Conservation (phyloP, 2,797 vertebrate genomes). For the Peromyscus melanophrys region DNA sequence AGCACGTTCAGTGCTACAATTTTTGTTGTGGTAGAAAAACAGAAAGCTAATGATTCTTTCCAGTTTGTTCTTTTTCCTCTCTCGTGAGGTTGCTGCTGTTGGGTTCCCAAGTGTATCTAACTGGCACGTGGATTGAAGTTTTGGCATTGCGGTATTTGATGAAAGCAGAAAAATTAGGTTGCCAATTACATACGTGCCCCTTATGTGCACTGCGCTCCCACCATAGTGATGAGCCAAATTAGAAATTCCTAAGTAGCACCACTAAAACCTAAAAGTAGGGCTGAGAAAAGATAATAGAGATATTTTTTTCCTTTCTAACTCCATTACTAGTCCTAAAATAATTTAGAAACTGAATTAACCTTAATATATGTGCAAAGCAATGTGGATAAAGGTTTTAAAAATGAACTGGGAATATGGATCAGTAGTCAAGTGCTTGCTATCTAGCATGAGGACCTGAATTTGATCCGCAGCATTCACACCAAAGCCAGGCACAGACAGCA, state of each 20-base stretch:
- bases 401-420: background rate
- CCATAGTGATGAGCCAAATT: slow-evolving; percentile 73
- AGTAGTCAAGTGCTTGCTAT: background rate
- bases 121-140: slow-evolving; percentile 81
- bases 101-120: slow-evolving; percentile 79
- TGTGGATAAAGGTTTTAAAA: background rate
- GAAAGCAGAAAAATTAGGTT: slow-evolving; percentile 85
- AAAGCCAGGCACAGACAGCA: background rate
- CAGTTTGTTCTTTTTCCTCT: slow-evolving; percentile 84
- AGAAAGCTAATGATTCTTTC: slow-evolving; percentile 81
- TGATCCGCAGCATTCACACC: background rate
- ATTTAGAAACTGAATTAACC: slow-evolving; percentile 46
- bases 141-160: slow-evolving; percentile 80
- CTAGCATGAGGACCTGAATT: background rate
- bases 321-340: background rate
- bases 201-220: slow-evolving; percentile 80
- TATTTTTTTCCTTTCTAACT: background rate
- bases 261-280: slow-evolving; percentile 67
- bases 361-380: slow-evolving; percentile 36
- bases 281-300: background rate
- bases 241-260: slow-evolving; percentile 69
- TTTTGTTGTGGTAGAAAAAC: slow-evolving; percentile 83
- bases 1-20: slow-evolving; percentile 57
- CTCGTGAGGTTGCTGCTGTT: slow-evolving; percentile 73
- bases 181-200: slow-evolving; percentile 85